Evolutionary conservation across 2,797 vertebrate species (phyloP).

Genomic region (Scolopax rusticola): DNA sequence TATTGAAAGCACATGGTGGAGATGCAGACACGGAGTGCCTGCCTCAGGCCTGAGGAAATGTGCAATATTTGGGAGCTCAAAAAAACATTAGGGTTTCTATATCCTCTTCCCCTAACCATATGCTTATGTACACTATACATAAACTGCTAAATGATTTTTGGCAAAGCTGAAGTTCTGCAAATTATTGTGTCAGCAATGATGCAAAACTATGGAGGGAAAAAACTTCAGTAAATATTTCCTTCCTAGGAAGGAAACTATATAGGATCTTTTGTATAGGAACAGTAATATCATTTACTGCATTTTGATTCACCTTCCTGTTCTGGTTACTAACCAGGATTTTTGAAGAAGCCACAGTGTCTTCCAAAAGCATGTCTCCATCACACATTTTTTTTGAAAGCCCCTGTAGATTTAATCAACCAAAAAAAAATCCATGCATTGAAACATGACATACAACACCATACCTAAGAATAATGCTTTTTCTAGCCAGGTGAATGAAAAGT

Average conservation of each 20-base stretch:
- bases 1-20: background rate
- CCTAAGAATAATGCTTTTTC: background rate
- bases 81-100: background rate
- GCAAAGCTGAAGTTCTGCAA: background rate
- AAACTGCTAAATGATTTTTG: background rate
- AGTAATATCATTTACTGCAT: background rate
- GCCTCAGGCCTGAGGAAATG: background rate
- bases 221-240: background rate
- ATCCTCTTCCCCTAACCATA: background rate
- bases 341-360: background rate
- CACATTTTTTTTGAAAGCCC: background rate
- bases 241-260: background rate
- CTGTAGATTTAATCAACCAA: background rate
- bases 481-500: background rate
- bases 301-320: background rate
- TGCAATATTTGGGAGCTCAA: background rate
- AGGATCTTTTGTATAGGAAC: background rate
- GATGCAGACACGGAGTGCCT: accelerated
- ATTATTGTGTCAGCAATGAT: background rate
- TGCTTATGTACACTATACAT: background rate
- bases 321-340: background rate
- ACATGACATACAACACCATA: background rate
- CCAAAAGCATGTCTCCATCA: background rate
- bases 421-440: background rate
- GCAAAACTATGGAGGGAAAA: background rate